Conservation (phyloP, 2,888 invertebrate species). For the Dicranocentrus wangi region DNA sequence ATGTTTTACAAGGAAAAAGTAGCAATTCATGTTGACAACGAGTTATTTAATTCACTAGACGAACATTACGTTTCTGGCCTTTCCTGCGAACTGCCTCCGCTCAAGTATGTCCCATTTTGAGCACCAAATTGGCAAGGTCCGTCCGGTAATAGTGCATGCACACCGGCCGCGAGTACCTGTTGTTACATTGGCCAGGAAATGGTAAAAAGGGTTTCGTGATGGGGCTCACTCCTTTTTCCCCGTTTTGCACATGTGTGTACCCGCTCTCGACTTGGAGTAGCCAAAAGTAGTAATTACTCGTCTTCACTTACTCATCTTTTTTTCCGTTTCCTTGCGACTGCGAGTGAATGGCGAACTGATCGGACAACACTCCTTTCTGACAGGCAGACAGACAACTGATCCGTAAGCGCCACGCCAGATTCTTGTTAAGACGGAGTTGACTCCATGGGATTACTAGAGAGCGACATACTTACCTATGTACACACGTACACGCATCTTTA, state of each 20-base stretch:
- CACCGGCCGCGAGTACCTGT: background rate
- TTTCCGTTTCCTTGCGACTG: constrained; percentile 18
- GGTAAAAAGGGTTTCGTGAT: background rate
- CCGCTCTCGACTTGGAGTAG: constrained; percentile 17
- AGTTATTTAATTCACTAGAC: background rate
- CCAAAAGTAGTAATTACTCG: constrained; percentile 42
- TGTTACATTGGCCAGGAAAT: background rate
- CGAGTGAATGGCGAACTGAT: constrained; percentile 49
- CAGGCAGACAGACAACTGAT: background rate
- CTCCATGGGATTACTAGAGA: background rate
- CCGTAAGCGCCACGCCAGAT: background rate
- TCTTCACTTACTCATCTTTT: constrained; percentile 29
- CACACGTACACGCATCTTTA: background rate
- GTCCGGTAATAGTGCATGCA: background rate
- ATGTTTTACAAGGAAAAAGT: constrained; percentile 3
- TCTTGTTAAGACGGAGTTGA: constrained; percentile 4
- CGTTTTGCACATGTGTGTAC: background rate
- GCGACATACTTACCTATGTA: background rate
- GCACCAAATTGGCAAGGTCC: constrained; percentile 4
- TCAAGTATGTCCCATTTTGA: background rate
- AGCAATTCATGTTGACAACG: background rate
- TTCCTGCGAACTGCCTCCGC: constrained; percentile 15
- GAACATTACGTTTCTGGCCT: background rate
- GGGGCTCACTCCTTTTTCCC: background rate
- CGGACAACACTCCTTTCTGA: constrained; percentile 36